Conservation (phyloP, 2,888 invertebrate genomes). For the Oscheius onirici region DNA sequence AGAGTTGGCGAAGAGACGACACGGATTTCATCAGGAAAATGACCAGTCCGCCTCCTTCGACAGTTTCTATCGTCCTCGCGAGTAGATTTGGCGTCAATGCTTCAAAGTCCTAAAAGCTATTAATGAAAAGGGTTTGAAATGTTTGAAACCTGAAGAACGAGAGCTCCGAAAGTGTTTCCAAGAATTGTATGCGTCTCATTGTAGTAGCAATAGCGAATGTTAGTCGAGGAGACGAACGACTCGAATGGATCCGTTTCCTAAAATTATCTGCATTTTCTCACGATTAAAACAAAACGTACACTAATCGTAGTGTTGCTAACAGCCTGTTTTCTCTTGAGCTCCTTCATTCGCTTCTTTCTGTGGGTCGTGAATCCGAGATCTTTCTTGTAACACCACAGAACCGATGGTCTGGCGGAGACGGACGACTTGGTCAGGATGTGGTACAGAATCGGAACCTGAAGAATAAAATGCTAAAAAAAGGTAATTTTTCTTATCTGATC, state of each 20-base stretch:
- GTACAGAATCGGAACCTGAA: slow-evolving; percentile 91
- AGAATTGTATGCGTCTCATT: slow-evolving; percentile 96
- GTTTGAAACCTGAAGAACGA: slow-evolving; percentile 84
- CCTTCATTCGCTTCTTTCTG: slow-evolving; percentile 89
- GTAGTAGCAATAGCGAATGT: slow-evolving; percentile 96
- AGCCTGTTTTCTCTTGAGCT: slow-evolving; percentile 84
- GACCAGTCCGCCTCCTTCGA: slow-evolving; percentile 90
- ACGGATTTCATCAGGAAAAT: slow-evolving; percentile 87
- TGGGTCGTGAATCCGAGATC: slow-evolving; percentile 90
- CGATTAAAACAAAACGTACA: slow-evolving; percentile 1
- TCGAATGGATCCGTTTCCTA: slow-evolving; percentile 97
- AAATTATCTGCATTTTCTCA: background rate
- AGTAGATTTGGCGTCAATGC: slow-evolving; percentile 95
- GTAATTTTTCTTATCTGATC: slow-evolving; percentile 82
- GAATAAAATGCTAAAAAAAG: background rate
- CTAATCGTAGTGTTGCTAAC: slow-evolving; percentile 75
- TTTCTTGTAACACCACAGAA: slow-evolving; percentile 98
- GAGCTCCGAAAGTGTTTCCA: slow-evolving; percentile 95
- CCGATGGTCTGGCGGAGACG: slow-evolving; percentile 89
- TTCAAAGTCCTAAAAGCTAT: slow-evolving; percentile 89
- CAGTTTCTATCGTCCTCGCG: slow-evolving; percentile 95
- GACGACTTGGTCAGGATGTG: slow-evolving; percentile 95
- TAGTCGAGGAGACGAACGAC: slow-evolving; percentile 91
- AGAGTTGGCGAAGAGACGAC: slow-evolving; percentile 89
- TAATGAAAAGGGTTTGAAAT: background rate